phyloP scores from a whole-genome alignment of 2,888 invertebrate species.

The Galerucella nymphaeae region DNA sequence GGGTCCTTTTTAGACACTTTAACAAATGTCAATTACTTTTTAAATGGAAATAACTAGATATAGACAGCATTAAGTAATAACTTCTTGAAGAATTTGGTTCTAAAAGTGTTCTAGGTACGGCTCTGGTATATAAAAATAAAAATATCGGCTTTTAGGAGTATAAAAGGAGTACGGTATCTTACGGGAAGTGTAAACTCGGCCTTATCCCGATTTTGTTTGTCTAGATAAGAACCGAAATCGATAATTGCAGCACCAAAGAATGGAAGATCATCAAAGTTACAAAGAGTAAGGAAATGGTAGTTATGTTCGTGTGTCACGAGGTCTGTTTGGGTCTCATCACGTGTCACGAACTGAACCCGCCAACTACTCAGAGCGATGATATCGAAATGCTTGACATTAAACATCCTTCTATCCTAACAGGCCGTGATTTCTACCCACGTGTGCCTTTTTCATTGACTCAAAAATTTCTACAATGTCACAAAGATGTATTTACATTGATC shows the following conservation, averaged over 20 bases:
- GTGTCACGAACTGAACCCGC: slow-evolving; percentile 62
- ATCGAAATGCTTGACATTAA: slow-evolving; percentile 61
- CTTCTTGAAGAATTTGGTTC: no score
- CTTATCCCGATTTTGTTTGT: slow-evolving; percentile 17
- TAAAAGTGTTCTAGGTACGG: neutral
- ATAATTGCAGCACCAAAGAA: slow-evolving; percentile 32
- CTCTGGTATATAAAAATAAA: neutral
- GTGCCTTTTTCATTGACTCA: slow-evolving; percentile 42
- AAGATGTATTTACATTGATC: slow-evolving; percentile 38
- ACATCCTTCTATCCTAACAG: slow-evolving; percentile 55
- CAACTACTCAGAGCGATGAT: slow-evolving; percentile 52
- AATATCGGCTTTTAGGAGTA: neutral
- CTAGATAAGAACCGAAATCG: slow-evolving; percentile 30
- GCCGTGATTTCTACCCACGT: slow-evolving; percentile 61
- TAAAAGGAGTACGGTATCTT: neutral
- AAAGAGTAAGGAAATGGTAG: slow-evolving; percentile 51
- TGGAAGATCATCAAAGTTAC: slow-evolving; percentile 26
- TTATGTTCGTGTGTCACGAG: slow-evolving; percentile 60
- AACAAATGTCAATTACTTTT: no score
- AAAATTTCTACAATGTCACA: slow-evolving; percentile 44
- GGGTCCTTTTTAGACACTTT: no score
- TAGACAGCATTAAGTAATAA: no score
- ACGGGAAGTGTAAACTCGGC: slow-evolving; percentile 20
- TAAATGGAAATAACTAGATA: no score
- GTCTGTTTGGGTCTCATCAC: slow-evolving; percentile 59